These are phyloP conservation scores for Oegoconia quadripuncta DNA, from an alignment of 2,888 invertebrate genomes.

Conservation along the genomic window DNA sequence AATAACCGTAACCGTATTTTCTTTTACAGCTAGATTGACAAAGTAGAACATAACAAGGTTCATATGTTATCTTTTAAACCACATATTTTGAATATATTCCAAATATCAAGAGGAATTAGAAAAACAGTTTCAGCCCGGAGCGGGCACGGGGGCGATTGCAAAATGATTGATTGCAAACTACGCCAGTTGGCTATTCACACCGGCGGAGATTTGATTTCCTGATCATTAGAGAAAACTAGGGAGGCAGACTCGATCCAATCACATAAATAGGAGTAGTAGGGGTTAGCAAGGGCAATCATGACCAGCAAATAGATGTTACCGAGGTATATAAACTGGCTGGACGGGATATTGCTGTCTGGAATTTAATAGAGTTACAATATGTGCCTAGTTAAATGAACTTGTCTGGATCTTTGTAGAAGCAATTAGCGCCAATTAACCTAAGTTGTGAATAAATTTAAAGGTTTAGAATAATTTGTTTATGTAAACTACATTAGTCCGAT, in stretches of 20 bases:
- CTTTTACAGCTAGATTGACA: too few relatives aligned
- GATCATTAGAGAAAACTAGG: slow-evolving; percentile 37
- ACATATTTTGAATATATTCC: not conserved
- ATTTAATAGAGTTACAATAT: not conserved
- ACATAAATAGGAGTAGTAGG: slow-evolving; percentile 13
- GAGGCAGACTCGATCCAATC: slow-evolving; percentile 33
- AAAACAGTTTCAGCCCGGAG: slow-evolving; percentile 13
- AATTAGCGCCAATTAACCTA: too few relatives aligned
- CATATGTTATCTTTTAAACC: not conserved
- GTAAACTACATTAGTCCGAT: too few relatives aligned
- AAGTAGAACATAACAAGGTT: too few relatives aligned
- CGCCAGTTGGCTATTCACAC: slow-evolving; percentile 40
- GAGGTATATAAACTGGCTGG: slow-evolving; percentile 30
- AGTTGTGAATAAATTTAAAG: too few relatives aligned
- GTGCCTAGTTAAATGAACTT: too few relatives aligned
- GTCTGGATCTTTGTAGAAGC: too few relatives aligned
- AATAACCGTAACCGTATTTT: too few relatives aligned
- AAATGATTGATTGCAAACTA: slow-evolving; percentile 47
- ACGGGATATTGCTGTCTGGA: slow-evolving; percentile 60
- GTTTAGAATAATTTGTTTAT: too few relatives aligned
- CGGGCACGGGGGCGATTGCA: slow-evolving; percentile 37
- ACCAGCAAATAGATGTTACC: slow-evolving; percentile 36
- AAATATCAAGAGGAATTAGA: not conserved
- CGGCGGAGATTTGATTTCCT: slow-evolving; percentile 45
- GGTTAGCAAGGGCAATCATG: slow-evolving; percentile 3